A percentile compares a stretch with the other conserved stretches of the same genome.
Evolutionary conservation across 2,888 invertebrate genomes (phyloP).

Genomic region (Sinodicranocentrus sp.): DNA sequence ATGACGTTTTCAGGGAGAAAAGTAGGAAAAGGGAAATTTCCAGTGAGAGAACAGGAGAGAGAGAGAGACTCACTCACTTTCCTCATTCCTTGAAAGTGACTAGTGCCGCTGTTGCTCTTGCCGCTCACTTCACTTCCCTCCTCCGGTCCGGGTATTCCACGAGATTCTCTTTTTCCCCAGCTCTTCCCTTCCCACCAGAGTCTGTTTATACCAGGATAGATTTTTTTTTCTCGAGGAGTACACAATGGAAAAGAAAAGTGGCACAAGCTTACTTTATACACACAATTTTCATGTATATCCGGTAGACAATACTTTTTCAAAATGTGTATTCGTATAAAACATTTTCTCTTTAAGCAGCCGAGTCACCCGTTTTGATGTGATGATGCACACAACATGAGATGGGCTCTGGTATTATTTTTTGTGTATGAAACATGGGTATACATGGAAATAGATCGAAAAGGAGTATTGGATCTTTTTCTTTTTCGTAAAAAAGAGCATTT

Average conservation of each 20-base stretch:
- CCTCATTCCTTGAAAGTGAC: slow-evolving; percentile 56
- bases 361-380: no score
- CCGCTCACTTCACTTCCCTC: slow-evolving; percentile 23
- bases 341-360: no score
- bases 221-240: no score
- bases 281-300: no score
- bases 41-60: slow-evolving; percentile 53
- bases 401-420: no score
- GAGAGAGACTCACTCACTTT: slow-evolving; percentile 46
- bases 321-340: no score
- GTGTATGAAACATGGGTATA: no score
- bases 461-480: no score
- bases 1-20: slow-evolving; percentile 59
- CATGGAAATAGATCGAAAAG: no score
- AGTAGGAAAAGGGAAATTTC: slow-evolving; percentile 51
- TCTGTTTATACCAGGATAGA: background rate
- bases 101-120: slow-evolving; percentile 37
- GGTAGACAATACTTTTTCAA: no score
- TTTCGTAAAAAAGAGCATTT: no score
- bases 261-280: background rate
- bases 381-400: no score
- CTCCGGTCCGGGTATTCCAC: slow-evolving; percentile 19
- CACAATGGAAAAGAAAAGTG: slow-evolving; percentile 16
- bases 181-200: background rate
- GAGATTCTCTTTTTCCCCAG: slow-evolving; percentile 12